A percentile compares a stretch with the other conserved stretches of the same genome.
Conservation (phyloP, 2,113 vertebrate genomes). For the Amazona guildingii region DNA sequence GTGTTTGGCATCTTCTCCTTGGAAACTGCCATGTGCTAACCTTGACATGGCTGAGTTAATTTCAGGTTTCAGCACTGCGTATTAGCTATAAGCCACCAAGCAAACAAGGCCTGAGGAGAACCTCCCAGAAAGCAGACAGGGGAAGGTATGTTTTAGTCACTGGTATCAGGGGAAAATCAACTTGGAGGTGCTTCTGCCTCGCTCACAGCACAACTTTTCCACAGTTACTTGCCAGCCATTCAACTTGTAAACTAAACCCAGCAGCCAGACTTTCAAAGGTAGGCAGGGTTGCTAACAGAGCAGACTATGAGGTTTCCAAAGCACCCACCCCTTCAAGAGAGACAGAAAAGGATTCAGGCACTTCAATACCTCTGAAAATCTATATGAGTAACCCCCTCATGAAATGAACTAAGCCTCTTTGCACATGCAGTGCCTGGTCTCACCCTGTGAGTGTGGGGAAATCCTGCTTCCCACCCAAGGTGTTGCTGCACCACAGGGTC, state of each 20-base stretch:
- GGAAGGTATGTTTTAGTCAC: not conserved
- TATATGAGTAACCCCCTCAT: fast-evolving
- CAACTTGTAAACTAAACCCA: not conserved
- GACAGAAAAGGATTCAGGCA: not conserved
- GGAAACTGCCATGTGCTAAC: not conserved
- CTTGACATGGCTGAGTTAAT: not conserved
- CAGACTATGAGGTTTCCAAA: not conserved
- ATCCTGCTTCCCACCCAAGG: not conserved
- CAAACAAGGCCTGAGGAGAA: not conserved
- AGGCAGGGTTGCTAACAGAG: not conserved
- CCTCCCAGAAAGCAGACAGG: not conserved
- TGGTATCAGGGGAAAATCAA: not conserved
- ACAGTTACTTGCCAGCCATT: not conserved
- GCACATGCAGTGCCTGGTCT: not conserved
- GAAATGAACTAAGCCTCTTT: not conserved
- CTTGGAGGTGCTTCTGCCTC: not conserved
- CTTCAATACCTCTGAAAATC: not conserved
- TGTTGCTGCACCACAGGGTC: not conserved
- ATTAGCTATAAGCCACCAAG: not conserved
- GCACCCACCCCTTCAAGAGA: not conserved
- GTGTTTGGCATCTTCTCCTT: not conserved
- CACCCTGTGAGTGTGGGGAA: fast-evolving
- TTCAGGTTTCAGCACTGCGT: not conserved
- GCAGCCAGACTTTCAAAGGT: not conserved
- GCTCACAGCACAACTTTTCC: not conserved